Percentiles rank a stretch among this genome's conserved stretches.
These are phyloP conservation scores for Notolepis coatsorum DNA, from an alignment of 2,797 vertebrate species.

Conservation along the genomic window DNA sequence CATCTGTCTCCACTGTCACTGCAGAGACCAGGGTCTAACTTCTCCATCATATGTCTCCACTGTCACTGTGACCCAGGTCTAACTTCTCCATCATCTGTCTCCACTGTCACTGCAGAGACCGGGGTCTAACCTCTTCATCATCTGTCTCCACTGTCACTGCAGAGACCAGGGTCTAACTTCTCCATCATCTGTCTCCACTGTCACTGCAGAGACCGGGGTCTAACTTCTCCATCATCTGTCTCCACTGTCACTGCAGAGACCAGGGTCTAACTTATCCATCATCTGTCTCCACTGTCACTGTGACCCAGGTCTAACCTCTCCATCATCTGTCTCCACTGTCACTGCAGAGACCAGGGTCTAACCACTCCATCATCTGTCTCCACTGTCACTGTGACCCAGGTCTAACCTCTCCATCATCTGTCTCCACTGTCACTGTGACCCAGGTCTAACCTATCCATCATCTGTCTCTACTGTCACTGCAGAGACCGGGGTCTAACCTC, in stretches of 20 bases:
- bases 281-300: too few species aligned
- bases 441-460: background rate
- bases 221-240: conserved; percentile 12
- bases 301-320: background rate
- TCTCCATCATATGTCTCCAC: conserved; percentile 19
- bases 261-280: background rate
- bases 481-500: conserved; percentile 1
- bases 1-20: conserved; percentile 23
- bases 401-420: conserved; percentile 5
- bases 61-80: background rate
- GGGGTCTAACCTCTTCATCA: background rate
- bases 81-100: conserved; percentile 20
- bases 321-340: conserved; percentile 19
- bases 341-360: conserved; percentile 4
- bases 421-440: too few species aligned
- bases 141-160: too few species aligned
- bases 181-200: conserved; percentile 13
- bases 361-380: conserved; percentile 7
- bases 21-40: conserved; percentile 43
- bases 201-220: background rate
- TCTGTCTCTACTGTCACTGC: too few species aligned
- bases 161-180: background rate
- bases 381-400: too few species aligned
- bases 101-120: too few species aligned
- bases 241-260: too few species aligned